phyloP scores from a whole-genome alignment of 2,888 invertebrate genomes.

The Amphipyra berbera region DNA sequence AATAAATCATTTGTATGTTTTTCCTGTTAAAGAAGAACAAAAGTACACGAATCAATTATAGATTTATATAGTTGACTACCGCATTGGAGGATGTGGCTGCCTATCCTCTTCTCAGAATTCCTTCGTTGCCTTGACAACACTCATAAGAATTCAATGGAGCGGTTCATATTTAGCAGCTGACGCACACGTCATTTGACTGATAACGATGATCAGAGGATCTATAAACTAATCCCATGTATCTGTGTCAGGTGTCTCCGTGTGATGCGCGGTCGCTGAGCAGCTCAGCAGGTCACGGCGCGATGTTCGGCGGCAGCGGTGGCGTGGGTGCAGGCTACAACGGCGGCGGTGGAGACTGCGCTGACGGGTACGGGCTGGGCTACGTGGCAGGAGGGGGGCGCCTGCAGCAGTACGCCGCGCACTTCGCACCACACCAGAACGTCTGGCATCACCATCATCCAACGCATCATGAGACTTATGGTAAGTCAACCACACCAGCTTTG shows the following conservation, averaged over 20 bases:
- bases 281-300: conserved; percentile 37
- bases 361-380: conserved; percentile 82
- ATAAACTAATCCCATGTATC: no score
- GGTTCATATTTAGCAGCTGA: no score
- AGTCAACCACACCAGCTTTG: conserved; percentile 12
- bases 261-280: conserved; percentile 48
- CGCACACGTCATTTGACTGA: no score
- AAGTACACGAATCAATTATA: no score
- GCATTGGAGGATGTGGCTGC: no score
- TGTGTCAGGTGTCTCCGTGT: conserved; percentile 50
- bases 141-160: no score
- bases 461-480: conserved; percentile 84
- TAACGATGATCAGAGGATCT: no score
- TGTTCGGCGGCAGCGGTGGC: conserved; percentile 70
- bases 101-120: no score
- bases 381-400: conserved; percentile 77
- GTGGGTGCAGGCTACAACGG: conserved; percentile 69
- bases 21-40: background rate
- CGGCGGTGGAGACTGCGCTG: conserved; percentile 75
- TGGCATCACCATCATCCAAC: conserved; percentile 84
- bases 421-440: conserved; percentile 85
- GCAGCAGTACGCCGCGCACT: conserved; percentile 87
- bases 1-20: background rate
- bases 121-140: no score
- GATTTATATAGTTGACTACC: no score